Evolutionary conservation across 2,797 vertebrate genomes (phyloP).

Genomic region (Dipus sagitta): DNA sequence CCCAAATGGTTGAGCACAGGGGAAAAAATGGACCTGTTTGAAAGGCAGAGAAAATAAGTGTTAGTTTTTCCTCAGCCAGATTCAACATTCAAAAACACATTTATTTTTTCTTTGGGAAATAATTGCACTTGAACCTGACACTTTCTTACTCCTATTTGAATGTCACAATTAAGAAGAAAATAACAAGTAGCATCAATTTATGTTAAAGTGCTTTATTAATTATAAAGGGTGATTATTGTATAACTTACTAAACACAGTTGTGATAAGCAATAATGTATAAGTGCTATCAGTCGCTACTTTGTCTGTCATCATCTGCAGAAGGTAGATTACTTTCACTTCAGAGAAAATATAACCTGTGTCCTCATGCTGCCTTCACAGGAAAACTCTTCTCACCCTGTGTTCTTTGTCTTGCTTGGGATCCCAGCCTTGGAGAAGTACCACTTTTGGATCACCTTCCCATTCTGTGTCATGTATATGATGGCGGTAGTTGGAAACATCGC

Average conservation of each 20-base stretch:
- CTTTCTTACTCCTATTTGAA: background rate
- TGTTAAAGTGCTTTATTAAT: background rate
- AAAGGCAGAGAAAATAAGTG: background rate
- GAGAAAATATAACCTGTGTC: background rate
- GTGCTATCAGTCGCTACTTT: background rate
- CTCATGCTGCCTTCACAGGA: background rate
- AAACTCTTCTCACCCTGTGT: constrained; percentile 46
- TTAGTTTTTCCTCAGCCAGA: background rate
- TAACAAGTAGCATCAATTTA: background rate
- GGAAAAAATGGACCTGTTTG: background rate
- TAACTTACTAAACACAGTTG: background rate
- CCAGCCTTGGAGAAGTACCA: constrained; percentile 71
- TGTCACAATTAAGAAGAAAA: background rate
- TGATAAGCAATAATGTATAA: background rate
- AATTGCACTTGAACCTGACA: background rate
- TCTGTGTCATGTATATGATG: constrained; percentile 65
- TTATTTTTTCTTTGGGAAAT: background rate
- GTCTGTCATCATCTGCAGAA: background rate
- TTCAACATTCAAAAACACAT: background rate
- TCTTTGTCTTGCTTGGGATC: constrained; percentile 73
- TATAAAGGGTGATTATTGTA: background rate
- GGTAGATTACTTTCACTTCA: background rate
- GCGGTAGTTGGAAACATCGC: constrained; percentile 67
- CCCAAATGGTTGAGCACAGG: background rate
- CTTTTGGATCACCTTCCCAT: constrained; percentile 73